Base-by-base conservation (phyloP, 2,888 invertebrate genomes). In the Trichopoda pennipes region DNA sequence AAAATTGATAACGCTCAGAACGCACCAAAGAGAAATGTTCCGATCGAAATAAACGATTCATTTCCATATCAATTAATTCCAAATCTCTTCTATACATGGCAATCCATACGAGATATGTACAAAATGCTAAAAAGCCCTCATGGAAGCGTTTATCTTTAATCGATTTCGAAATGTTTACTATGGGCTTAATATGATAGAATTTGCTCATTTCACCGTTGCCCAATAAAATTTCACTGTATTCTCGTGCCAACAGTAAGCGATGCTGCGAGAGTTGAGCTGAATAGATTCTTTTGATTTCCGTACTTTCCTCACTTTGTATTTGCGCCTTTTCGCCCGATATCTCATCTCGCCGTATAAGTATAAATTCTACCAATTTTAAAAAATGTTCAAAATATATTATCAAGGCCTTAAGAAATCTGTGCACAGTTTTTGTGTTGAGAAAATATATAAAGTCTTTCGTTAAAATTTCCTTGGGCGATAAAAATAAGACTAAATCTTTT, bases 381-480 rank as follows among this genome's bases (percentile, higher is more conserved):
- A 88, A 91, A 76, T 91, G 86, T 79, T 91, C 91, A 35, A 91
- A 90, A 84, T 91, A 91, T 16, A 90, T 90, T 42, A 90, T 86
- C 17, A 91, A 79, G 0, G 90, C 87, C 64, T 90, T 88, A 0
- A 91, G 66, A 51, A 91, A 86, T 14, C 84, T 81, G 69, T 90
- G 87, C 0, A 90, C 87, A 0, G 86, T 85, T n/a, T 87, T 85
- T 1, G 86, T 88, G 68, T 90, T 89, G 23, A 91, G 61, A 21
- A 91, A 91, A 3, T 86, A 83, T 21, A 91, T 69, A 44, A 91
- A 89, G 16, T 85, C 84, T 23, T 81, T 75, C 0, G 86, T 87
- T 0, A 90, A 81, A 23, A 88, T 86, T 9, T 89, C 87, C 0
- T 86, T 77, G 8, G 90, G 90, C 53, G 90, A 86, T 8, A 90